Conservation (phyloP, 30 jellyfish, hydroid and myxozoan genomes). For the Catostylus mosaicus region DNA sequence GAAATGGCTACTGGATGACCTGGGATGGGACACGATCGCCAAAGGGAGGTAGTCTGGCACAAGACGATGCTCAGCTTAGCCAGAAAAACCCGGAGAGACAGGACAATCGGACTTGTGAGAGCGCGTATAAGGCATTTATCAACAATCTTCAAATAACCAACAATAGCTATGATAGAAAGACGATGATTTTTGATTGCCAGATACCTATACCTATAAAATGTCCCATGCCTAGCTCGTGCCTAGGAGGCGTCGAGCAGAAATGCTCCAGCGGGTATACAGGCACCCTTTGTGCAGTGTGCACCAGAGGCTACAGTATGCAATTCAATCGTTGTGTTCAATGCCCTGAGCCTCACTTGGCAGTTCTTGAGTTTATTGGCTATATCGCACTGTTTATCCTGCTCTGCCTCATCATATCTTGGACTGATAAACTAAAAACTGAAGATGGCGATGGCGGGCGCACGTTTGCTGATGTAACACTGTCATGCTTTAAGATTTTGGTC, state of each 20-base stretch:
- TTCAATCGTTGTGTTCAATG: conserved; percentile 47
- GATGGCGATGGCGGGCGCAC: conserved; percentile 9
- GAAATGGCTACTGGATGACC: conserved; percentile 46
- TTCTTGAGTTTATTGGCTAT: conserved; percentile 15
- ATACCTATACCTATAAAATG: conserved; percentile 55
- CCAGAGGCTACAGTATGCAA: conserved; percentile 31
- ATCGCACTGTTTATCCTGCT: conserved; percentile 15
- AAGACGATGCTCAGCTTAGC: too few species aligned
- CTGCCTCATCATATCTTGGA: conserved; percentile 3
- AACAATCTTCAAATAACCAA: conserved; percentile 23
- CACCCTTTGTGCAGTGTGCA: conserved; percentile 56
- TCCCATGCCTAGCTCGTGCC: conserved; percentile 58
- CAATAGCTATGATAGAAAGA: conserved; percentile 10
- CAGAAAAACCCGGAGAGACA: neutral
- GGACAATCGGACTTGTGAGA: neutral
- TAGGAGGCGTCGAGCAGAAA: conserved; percentile 45
- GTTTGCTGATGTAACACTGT: conserved; percentile 48
- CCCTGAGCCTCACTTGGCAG: conserved; percentile 20
- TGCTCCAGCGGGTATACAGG: conserved; percentile 60
- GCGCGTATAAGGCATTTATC: conserved; percentile 8
- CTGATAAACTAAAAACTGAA: neutral
- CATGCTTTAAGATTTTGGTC: conserved; percentile 46
- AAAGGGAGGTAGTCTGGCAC: too few species aligned
- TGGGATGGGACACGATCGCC: conserved; percentile 34
- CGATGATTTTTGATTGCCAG: conserved; percentile 12